These are phyloP conservation scores for Cylloceria caligata DNA, from an alignment of 2,888 invertebrate species.

Conservation along the genomic window DNA sequence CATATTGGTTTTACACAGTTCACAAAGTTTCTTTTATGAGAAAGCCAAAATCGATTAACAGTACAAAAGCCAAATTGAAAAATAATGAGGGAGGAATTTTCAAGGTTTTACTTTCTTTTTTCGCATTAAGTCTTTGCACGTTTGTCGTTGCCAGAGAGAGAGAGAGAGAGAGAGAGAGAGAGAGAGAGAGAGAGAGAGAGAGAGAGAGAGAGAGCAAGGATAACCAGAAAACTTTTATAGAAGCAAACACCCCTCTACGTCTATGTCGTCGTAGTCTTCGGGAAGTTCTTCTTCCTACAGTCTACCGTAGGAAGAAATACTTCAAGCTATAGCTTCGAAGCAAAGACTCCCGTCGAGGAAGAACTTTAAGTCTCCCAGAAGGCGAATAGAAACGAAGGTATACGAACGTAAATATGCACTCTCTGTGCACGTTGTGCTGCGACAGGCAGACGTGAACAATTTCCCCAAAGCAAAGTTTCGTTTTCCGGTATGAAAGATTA, in stretches of 20 bases:
- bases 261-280: neutral
- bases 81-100: too few species aligned
- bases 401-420: constrained; percentile 38
- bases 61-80: too few species aligned
- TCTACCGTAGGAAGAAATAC: too few species aligned
- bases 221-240: constrained; percentile 15
- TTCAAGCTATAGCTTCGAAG: too few species aligned
- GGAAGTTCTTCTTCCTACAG: constrained; percentile 26
- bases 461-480: constrained; percentile 17
- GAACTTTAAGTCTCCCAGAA: constrained; percentile 31
- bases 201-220: neutral
- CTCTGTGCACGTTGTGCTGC: neutral
- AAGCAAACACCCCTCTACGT: constrained; percentile 21
- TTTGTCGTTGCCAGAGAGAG: neutral
- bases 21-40: too few species aligned
- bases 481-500: neutral
- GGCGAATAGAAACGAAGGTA: constrained; percentile 20
- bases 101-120: neutral
- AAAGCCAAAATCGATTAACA: too few species aligned
- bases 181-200: neutral
- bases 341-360: constrained; percentile 46
- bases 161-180: neutral
- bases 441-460: neutral
- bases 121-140: neutral
- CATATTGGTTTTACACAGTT: too few species aligned